phyloP scores from a whole-genome alignment of 2,113 vertebrate species.

The Coptodon bakossiorum region DNA sequence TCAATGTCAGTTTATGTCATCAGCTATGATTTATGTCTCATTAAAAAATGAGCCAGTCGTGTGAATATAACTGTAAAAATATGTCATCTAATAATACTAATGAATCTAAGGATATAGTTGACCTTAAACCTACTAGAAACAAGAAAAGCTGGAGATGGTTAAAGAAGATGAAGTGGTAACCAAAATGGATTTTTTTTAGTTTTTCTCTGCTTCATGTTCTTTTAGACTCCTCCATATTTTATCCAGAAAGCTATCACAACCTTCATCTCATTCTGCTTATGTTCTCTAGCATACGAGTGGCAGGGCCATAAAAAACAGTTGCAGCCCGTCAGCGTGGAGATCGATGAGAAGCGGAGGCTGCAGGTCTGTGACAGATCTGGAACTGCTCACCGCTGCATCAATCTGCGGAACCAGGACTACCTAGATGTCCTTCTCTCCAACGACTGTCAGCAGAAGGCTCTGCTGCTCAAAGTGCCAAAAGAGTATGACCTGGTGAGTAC shows the following conservation, averaged over 20 bases:
- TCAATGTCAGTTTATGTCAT: neutral
- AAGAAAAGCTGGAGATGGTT: neutral
- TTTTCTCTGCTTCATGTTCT: neutral
- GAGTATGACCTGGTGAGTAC: slow-evolving; percentile 88
- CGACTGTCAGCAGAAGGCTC: slow-evolving; percentile 65
- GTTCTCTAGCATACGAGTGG: slow-evolving; percentile 83
- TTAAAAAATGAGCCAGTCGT: neutral
- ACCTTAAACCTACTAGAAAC: neutral
- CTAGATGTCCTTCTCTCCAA: slow-evolving; percentile 78
- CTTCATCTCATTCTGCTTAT: neutral
- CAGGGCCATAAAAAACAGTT: slow-evolving; percentile 68
- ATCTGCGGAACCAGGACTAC: slow-evolving; percentile 57
- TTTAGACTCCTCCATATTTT: neutral
- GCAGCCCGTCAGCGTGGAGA: slow-evolving; percentile 70
- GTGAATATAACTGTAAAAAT: neutral
- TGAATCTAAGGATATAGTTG: neutral
- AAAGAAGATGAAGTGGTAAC: neutral
- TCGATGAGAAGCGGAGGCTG: slow-evolving; percentile 67
- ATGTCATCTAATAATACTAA: neutral
- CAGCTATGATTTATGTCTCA: neutral
- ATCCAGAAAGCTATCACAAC: neutral
- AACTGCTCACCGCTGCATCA: slow-evolving; percentile 71
- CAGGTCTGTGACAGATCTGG: slow-evolving; percentile 75
- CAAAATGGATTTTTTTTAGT: neutral
- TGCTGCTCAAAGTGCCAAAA: slow-evolving; percentile 88